Base-by-base conservation (phyloP, 2,888 invertebrate species). In the Cosmorhoe ocellata region DNA sequence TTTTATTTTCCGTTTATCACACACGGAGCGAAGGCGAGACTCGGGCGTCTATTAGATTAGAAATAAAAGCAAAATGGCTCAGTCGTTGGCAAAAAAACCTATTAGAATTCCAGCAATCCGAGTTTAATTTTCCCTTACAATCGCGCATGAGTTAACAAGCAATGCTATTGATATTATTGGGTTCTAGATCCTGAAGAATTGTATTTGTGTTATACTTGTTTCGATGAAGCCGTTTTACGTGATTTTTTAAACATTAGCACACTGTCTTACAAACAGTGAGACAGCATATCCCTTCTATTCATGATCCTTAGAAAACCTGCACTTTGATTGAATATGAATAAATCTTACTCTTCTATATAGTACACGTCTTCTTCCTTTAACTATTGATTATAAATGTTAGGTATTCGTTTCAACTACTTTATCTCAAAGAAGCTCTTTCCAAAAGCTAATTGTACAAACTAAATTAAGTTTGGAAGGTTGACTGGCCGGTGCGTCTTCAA, bases 391-490 rank as follows among this genome's bases (percentile, higher is more conserved):
- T 56, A 64, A 60, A 58, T 59, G 56, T 47, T 55, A 66, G 55
- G 5, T 59, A 58, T 67, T 64, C 57, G 56, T 61, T 69, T 57
- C 40, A 42, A 63, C 54, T 63, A n/a, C n/a, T n/a, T n/a, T n/a
- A 59, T 68, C 53, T 56, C 45, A 49, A 58, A 57, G 59, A 66
- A 76, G 74, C 71, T 69, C 76, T 79, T 71, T 69, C 64, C 62
- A 61, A 71, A 69, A 73, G 77, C 76, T 81, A 81, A 81, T 82
- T 81, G 78, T 71, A 66, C 72, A 69, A 74, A 75, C 77, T 80
- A 81, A 62, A 79, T 81, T 76, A 71, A 74, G 74, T 82, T 78
- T 74, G 61, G 66, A 52, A 67, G 64, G 67, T 66, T 75, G 78
- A 79, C 76, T 74, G 67, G 59, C 66, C 65, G 63, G 61, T 38